Evolutionary conservation across 1,140 invertebrate genomes (phyloP), one percentile per base, ranked within the genome.

Genomic region (Nephotettix cincticeps): DNA sequence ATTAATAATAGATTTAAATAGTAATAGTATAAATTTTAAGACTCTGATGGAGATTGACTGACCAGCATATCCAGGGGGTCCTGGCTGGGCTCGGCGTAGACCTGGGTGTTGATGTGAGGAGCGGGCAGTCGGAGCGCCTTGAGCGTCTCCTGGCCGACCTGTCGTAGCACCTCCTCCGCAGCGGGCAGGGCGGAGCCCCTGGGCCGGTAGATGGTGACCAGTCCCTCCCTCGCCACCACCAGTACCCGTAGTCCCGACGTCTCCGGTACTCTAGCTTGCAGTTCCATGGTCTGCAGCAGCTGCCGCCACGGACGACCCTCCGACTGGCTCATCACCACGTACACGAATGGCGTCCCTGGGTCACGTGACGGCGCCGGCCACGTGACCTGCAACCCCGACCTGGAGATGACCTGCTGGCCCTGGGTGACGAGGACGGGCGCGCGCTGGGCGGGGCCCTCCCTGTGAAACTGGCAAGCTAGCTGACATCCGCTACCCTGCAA

Each of bases 401-500:
- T 81, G 69, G 82, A 81, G 75, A 89, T 84, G 0, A 88, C 86
- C 1, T 85, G 85, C 77, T 89, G 86, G 13, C 87, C 86, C 76
- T 87, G 86, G 11, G 87, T 88, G 74, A 88, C 86, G 69, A 89
- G 87, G 40, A 89, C 88, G 2, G 88, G 88, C 73, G 84, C 85
- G 72, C 87, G 86, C 69, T 86, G 85, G 6, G 82, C 75, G 19
- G 77, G 81, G 66, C 82, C 82, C 79, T 87, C 86, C 21, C 83
- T 81, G 77, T 89, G 88, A 77, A 90, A 90, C 64, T 86, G 83
- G 78, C 88, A 90, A 2, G 88, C 88, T 68, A 88, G 85, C 78
- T 88, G 87, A 76, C 88, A 90, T 32, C 88, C 88, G 68, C 86
- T 86, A 74, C 88, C 88, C 88, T 90, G 84, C 21, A 84, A 85